Conservation (phyloP, 2,797 vertebrate species). For the Scolopax bukidnonensis region DNA sequence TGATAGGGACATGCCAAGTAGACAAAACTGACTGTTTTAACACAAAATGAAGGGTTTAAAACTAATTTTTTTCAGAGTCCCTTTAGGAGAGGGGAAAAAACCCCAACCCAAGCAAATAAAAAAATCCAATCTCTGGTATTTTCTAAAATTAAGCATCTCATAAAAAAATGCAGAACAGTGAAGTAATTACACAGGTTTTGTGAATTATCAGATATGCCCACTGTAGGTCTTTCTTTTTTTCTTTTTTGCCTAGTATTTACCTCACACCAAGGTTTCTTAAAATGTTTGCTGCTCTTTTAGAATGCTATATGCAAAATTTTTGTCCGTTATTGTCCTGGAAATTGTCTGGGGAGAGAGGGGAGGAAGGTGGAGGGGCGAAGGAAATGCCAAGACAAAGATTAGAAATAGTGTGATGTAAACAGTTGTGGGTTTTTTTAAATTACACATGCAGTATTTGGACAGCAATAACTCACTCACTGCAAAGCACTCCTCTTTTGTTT, state of each 20-base stretch:
- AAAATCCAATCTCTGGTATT: background rate
- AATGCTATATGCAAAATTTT: background rate
- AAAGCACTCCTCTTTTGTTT: background rate
- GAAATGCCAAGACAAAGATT: background rate
- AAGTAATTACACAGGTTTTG: background rate
- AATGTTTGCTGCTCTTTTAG: background rate
- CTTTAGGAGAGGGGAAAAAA: background rate
- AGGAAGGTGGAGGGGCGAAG: no score
- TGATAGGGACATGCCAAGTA: background rate
- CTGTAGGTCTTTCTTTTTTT: background rate
- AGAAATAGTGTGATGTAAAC: background rate
- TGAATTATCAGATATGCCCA: background rate
- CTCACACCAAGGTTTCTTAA: background rate
- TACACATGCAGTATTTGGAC: fast-evolving
- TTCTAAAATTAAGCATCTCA: background rate
- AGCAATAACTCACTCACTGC: background rate
- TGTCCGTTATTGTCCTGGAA: background rate
- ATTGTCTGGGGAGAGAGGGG: background rate
- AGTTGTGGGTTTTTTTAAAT: background rate
- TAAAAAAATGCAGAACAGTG: background rate
- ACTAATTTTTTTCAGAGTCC: background rate
- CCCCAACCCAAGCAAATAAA: fast-evolving
- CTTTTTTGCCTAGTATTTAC: background rate
- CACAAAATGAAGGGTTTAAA: background rate
- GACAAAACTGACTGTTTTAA: background rate